Evolutionary conservation across 2,888 invertebrate species (phyloP).

Genomic region (Biston stratarius): DNA sequence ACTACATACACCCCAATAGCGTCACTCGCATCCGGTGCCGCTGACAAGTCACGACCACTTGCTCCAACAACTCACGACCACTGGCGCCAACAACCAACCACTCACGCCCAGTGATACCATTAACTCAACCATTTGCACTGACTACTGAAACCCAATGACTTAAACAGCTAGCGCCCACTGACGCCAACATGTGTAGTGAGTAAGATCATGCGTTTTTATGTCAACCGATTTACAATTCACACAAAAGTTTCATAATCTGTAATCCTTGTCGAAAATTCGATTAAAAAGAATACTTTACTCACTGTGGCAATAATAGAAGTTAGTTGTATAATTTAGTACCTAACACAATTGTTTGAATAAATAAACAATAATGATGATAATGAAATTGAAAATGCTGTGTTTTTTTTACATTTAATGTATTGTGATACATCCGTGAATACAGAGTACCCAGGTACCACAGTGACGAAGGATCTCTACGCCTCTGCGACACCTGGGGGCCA

Average conservation of each 20-base stretch:
- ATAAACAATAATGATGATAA: conserved; percentile 25
- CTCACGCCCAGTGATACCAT: too few relatives aligned
- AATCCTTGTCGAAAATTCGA: neutral
- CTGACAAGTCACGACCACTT: too few relatives aligned
- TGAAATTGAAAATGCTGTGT: conserved; percentile 19
- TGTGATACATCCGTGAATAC: too few relatives aligned
- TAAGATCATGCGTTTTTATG: neutral
- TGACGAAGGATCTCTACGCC: too few relatives aligned
- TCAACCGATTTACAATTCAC: neutral
- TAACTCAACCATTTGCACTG: too few relatives aligned
- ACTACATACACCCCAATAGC: neutral
- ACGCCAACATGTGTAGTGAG: too few relatives aligned
- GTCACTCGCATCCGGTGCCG: neutral
- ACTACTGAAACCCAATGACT: too few relatives aligned
- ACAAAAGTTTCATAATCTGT: neutral
- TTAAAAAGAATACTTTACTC: neutral
- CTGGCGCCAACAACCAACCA: too few relatives aligned
- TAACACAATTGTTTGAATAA: conserved; percentile 13
- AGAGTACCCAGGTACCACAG: too few relatives aligned
- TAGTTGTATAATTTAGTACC: conserved; percentile 25
- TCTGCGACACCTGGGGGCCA: too few relatives aligned
- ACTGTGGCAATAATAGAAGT: conserved; percentile 11
- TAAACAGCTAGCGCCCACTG: too few relatives aligned
- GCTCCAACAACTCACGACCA: too few relatives aligned
- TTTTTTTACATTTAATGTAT: neutral